Percentiles rank a stretch among this genome's conserved stretches.
Evolutionary conservation across 2,888 invertebrate species (phyloP).

Genomic region (Lycocerus yunnanus): DNA sequence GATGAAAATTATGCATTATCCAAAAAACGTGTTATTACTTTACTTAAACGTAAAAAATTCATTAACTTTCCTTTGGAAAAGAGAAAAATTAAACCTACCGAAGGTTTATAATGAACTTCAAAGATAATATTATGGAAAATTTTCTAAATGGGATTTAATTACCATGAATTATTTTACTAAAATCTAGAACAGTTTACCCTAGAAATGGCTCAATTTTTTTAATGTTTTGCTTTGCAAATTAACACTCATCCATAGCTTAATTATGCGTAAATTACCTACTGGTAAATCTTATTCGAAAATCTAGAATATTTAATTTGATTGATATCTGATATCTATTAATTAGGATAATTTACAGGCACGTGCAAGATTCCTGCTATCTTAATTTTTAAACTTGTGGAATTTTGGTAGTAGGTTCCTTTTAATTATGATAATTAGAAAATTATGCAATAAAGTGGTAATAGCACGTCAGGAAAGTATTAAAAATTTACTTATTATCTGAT

Average conservation of each 20-base stretch:
- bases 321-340: not conserved
- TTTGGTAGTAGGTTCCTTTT: not conserved
- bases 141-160: not conserved
- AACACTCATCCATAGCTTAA: not conserved
- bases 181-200: not conserved
- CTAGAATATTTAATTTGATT: not conserved
- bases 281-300: not conserved
- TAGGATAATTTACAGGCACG: slow-evolving; percentile 1
- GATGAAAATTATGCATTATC: not conserved
- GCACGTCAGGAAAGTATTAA: not conserved
- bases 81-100: not conserved
- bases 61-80: not conserved
- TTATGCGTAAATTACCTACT: not conserved
- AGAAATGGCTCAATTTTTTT: not conserved
- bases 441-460: slow-evolving; percentile 5
- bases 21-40: not conserved
- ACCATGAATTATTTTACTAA: not conserved
- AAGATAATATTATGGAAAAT: not conserved
- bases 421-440: slow-evolving; percentile 2
- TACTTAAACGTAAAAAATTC: not conserved
- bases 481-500: not conserved
- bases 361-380: slow-evolving; percentile 2
- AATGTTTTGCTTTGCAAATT: not conserved
- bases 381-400: slow-evolving; percentile 4
- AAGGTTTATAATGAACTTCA: not conserved